phyloP scores from a whole-genome alignment of 2,113 vertebrate species.

The Vidua chalybeata region DNA sequence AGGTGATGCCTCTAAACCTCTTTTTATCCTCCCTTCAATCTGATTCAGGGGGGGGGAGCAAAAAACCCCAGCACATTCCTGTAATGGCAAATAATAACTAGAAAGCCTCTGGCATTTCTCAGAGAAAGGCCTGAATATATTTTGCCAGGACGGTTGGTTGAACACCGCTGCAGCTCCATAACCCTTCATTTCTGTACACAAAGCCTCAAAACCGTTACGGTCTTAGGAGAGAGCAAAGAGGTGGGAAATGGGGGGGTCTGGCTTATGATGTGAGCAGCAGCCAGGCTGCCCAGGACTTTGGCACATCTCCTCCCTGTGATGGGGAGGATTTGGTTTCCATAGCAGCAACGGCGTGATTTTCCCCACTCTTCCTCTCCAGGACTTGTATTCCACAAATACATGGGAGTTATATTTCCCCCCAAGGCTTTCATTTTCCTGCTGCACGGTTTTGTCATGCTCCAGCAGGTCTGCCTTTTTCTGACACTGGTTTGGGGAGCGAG shows the following conservation, averaged over 20 bases:
- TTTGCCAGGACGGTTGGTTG: not conserved
- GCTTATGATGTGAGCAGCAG: not conserved
- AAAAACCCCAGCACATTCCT: not conserved
- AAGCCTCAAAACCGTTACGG: not conserved
- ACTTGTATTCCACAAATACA: not conserved
- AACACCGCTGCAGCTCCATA: not conserved
- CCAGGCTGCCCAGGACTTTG: slow-evolving; percentile 9
- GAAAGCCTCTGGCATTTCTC: not conserved
- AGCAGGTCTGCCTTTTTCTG: not conserved
- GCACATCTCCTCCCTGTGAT: not conserved
- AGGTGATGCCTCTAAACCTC: not conserved
- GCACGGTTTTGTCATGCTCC: not conserved
- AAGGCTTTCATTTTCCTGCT: slow-evolving; percentile 6
- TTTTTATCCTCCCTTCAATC: not conserved
- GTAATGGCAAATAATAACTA: not conserved
- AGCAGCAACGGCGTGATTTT: not conserved
- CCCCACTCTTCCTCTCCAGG: not conserved
- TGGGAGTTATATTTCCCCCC: not conserved
- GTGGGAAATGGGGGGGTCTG: rapidly evolving
- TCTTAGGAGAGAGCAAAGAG: not conserved
- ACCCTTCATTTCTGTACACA: not conserved
- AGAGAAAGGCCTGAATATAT: not conserved
- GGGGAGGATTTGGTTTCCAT: slow-evolving; percentile 51
- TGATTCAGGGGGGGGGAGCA: not conserved
- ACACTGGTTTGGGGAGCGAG: rapidly evolving